Conservation (phyloP, 2,113 vertebrate genomes). For the Rostratula benghalensis region DNA sequence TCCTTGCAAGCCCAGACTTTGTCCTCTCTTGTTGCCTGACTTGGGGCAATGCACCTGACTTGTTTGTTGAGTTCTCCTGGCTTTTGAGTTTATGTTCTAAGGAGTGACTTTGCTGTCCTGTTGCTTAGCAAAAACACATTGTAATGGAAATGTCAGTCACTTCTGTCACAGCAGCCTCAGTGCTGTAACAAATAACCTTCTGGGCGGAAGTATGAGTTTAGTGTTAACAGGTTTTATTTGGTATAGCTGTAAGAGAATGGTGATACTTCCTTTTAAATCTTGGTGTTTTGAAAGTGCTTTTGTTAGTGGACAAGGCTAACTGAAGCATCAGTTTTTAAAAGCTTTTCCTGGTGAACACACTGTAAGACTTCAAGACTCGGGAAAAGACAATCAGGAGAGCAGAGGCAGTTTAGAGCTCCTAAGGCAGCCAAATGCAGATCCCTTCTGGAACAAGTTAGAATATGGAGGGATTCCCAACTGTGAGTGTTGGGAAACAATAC, state of each 20-base stretch:
- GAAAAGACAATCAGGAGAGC: neutral
- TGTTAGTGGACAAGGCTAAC: neutral
- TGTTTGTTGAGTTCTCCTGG: neutral
- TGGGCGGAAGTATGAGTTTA: neutral
- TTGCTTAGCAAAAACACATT: neutral
- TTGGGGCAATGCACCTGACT: neutral
- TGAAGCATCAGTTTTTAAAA: neutral
- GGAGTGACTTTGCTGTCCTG: neutral
- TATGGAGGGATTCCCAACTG: neutral
- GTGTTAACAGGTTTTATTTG: neutral
- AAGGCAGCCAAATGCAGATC: neutral
- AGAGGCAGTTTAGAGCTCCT: neutral
- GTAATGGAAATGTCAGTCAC: neutral
- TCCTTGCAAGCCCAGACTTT: neutral
- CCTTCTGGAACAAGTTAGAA: neutral
- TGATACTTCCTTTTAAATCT: neutral
- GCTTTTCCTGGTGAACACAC: neutral
- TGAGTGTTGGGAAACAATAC: neutral
- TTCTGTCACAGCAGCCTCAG: neutral
- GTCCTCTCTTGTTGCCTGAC: neutral
- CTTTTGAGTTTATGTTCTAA: neutral
- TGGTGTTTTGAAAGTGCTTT: neutral
- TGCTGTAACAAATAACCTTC: neutral
- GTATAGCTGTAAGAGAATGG: neutral
- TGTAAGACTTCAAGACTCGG: fast-evolving